Percentiles rank a stretch among this genome's conserved stretches.
Evolutionary conservation across 1,140 invertebrate species (phyloP).

Genomic region (Linepithema humile): DNA sequence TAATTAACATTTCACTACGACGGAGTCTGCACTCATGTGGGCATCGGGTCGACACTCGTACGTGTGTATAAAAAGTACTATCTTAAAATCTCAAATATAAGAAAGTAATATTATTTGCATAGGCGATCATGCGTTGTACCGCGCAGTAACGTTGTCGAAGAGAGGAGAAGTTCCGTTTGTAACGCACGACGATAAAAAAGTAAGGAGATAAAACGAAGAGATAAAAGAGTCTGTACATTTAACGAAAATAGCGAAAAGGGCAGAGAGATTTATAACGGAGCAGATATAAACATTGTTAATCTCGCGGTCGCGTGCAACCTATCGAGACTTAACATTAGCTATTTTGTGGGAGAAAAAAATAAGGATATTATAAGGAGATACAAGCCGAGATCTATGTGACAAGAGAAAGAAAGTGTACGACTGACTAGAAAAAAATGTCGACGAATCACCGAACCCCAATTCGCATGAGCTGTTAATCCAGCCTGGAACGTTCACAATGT

Average conservation of each 20-base stretch:
- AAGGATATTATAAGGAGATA: slow-evolving; percentile 58
- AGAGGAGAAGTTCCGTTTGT: slow-evolving; percentile 14
- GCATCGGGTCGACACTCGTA: slow-evolving; percentile 71
- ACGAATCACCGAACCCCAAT: slow-evolving; percentile 78
- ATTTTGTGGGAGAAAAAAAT: slow-evolving; percentile 30
- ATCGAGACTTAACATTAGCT: slow-evolving; percentile 26
- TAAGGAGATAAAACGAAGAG: slow-evolving; percentile 23
- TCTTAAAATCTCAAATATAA: slow-evolving; percentile 49
- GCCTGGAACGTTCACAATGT: slow-evolving; percentile 81
- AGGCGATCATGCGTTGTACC: slow-evolving; percentile 50
- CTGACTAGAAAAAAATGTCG: slow-evolving; percentile 61
- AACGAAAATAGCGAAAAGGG: background rate
- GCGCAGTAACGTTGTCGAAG: slow-evolving; percentile 12
- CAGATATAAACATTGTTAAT: slow-evolving; percentile 24
- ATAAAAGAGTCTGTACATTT: slow-evolving; percentile 6
- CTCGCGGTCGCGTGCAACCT: slow-evolving; percentile 15
- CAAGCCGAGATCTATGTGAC: slow-evolving; percentile 40
- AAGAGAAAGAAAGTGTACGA: slow-evolving; percentile 47
- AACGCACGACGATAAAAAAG: slow-evolving; percentile 19
- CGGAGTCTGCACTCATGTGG: slow-evolving; percentile 71
- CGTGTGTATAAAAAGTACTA: slow-evolving; percentile 43
- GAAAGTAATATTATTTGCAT: slow-evolving; percentile 55
- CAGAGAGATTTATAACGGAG: slow-evolving; percentile 6
- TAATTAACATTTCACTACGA: slow-evolving; percentile 69
- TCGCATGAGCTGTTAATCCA: slow-evolving; percentile 82